phyloP scores from a whole-genome alignment of 2,797 vertebrate species.

The Oreochromis mossambicus region DNA sequence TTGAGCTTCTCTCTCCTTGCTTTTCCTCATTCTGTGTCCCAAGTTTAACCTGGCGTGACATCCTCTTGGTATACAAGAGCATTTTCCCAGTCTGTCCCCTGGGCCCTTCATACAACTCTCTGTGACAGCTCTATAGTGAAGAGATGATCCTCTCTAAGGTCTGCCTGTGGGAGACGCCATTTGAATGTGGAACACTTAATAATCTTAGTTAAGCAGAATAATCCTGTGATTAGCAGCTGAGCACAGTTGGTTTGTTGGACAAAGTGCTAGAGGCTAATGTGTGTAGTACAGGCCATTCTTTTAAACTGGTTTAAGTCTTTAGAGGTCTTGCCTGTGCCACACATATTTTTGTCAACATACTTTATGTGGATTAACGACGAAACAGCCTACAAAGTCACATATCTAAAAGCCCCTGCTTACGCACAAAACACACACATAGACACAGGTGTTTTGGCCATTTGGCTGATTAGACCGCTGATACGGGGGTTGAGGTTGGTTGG shows the following conservation, averaged over 20 bases:
- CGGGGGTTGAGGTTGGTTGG: background rate
- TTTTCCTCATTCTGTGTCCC: background rate
- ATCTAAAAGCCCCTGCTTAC: background rate
- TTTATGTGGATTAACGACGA: accelerated
- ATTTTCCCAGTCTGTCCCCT: slow-evolving; percentile 8
- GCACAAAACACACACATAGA: background rate
- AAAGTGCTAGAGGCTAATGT: slow-evolving; percentile 10
- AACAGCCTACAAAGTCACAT: background rate
- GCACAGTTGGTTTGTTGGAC: slow-evolving; percentile 19
- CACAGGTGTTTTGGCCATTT: background rate
- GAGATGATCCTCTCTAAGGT: slow-evolving; percentile 58
- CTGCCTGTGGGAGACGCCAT: slow-evolving; percentile 60
- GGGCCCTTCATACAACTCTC: background rate
- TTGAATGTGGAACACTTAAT: slow-evolving; percentile 66
- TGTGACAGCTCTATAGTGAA: slow-evolving; percentile 17
- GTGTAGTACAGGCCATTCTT: background rate
- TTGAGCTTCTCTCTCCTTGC: background rate
- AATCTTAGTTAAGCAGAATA: slow-evolving; percentile 71
- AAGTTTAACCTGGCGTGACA: slow-evolving; percentile 30
- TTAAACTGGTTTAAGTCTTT: background rate
- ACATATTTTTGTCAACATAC: background rate
- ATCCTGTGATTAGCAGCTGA: slow-evolving; percentile 71
- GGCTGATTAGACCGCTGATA: background rate
- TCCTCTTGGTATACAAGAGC: slow-evolving; percentile 26
- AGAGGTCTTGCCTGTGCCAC: background rate